Conservation (phyloP, 2,113 vertebrate species). For the Phalacrocorax pelagicus region DNA sequence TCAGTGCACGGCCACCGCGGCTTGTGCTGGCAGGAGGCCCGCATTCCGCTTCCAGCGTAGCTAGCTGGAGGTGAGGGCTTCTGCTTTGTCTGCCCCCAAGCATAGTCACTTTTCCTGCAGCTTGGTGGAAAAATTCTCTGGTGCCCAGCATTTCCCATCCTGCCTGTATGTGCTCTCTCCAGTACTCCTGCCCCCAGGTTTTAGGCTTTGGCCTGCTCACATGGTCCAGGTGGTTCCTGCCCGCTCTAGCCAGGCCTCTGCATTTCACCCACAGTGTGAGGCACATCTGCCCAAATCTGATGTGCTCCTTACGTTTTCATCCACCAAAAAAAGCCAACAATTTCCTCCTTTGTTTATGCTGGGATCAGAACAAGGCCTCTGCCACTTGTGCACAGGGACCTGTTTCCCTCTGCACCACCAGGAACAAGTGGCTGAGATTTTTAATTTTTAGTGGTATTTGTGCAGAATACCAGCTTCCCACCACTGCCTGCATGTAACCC, state of each 20-base stretch:
- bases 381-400: not conserved
- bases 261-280: rapidly evolving
- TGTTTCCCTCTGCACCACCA: rapidly evolving
- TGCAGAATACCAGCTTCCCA: not conserved
- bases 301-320: not conserved
- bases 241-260: not conserved
- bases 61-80: not conserved
- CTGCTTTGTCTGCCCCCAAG: not conserved
- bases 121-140: not conserved
- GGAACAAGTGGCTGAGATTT: not conserved
- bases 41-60: not conserved
- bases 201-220: not conserved
- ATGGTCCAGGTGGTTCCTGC: not conserved
- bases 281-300: not conserved
- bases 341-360: not conserved
- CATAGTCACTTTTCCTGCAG: not conserved
- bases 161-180: not conserved
- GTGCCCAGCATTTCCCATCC: not conserved
- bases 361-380: not conserved
- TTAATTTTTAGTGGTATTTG: not conserved
- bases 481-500: rapidly evolving
- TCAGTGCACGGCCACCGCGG: not conserved
- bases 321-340: not conserved
- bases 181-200: not conserved
- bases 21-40: not conserved